phyloP scores from a whole-genome alignment of 2,888 invertebrate genomes.

The Lasioglossum malachurum region DNA sequence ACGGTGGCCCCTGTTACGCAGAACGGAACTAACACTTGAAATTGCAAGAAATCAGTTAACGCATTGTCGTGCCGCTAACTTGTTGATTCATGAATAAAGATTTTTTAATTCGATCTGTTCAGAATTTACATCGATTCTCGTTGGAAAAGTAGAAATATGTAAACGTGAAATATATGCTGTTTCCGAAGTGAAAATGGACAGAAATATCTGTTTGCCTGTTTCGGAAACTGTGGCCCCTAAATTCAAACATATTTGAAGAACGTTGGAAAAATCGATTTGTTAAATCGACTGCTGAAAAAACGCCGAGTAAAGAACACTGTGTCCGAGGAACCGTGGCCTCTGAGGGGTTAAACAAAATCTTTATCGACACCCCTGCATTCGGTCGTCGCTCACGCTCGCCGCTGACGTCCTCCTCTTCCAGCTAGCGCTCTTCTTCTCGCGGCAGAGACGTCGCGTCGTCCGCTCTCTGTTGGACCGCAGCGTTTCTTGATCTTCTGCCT shows the following conservation, averaged over 20 bases:
- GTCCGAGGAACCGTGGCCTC: background rate
- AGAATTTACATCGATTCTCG: too few relatives aligned
- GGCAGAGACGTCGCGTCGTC: conserved; percentile 44
- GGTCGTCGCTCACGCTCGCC: conserved; percentile 46
- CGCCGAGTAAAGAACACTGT: background rate
- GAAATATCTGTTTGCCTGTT: background rate
- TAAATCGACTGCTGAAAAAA: background rate
- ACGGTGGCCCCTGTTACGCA: background rate
- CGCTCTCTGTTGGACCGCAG: conserved; percentile 50
- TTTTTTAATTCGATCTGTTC: too few relatives aligned
- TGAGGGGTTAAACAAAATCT: conserved; percentile 61
- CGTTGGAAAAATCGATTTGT: background rate
- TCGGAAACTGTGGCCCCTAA: background rate
- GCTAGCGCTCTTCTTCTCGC: conserved; percentile 45
- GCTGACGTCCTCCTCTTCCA: conserved; percentile 50
- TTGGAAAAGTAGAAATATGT: too few relatives aligned
- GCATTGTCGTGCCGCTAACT: background rate
- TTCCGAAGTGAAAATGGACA: background rate
- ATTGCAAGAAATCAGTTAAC: background rate
- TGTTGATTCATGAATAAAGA: background rate
- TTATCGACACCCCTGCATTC: conserved; percentile 71
- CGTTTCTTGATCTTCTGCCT: conserved; percentile 67
- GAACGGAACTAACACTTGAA: background rate
- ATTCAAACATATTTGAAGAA: background rate
- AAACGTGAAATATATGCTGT: too few relatives aligned